Base-by-base conservation (phyloP, 2,888 invertebrate species). In the Parnassius mnemosyne region DNA sequence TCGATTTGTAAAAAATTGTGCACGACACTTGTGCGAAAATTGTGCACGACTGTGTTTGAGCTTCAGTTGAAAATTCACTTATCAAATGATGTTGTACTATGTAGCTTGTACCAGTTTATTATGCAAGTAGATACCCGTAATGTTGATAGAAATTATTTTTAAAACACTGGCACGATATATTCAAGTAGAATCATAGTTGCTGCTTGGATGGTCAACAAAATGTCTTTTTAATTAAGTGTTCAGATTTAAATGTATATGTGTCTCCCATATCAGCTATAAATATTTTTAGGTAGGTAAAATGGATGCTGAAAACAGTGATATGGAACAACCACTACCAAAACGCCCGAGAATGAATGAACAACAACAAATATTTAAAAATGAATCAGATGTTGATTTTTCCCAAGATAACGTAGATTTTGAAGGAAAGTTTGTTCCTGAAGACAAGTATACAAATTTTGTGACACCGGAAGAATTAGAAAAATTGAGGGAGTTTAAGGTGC, bases 401-500 rank as follows among this genome's bases (percentile, higher is more conserved):
- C 68, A 71, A 44, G 75, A 78, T n/a, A 68, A 64, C 2, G 53
- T 53, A n/a, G 66, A 63, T n/a, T 61, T 64, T 2, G 65, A 63
- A 1, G 66, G 68, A 20, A 69, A 69, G 47, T 64, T 71, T 41
- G 58, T 66, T 3, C 66, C 69, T 12, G 71, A 76, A 5, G 75
- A 77, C 49, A 81, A 80, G 58, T 85, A 78, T 47, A 69, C 67
- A 12, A 80, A 85, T 60, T 78, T 75, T 58, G 80, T 87, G 1
- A 80, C 73, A 10, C 69, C 72, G 0, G 85, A 85, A 52, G 89
- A 91, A 63, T 51, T 89, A 50, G 79, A 87, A 44, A 80, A 78
- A 58, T 72, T 92, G 5, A 75, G 81, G 55, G 88, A 92, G 71
- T 91, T 90, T 70, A 80, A 85, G 65, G 87, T 92, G 1, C 70